Evolutionary conservation across 1,140 invertebrate genomes (phyloP).

Genomic region (Galleria mellonella): DNA sequence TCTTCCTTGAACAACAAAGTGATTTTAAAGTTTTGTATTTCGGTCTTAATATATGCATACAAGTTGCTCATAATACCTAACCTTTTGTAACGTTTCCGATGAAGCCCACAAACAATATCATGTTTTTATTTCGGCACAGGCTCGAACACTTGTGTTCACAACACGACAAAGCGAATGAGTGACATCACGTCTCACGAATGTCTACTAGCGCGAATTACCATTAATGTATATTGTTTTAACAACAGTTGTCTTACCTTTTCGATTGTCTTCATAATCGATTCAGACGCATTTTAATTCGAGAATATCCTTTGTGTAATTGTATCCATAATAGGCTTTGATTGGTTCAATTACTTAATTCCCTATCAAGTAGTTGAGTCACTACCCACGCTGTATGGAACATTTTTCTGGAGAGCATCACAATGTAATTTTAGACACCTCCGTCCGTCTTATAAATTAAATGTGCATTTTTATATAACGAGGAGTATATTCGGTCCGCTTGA

Average conservation of each 20-base stretch:
- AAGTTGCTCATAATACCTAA: too few relatives aligned
- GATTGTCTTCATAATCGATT: constrained; percentile 1
- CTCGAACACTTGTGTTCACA: constrained; percentile 42
- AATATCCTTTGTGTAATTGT: constrained; percentile 16
- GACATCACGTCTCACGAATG: constrained; percentile 53
- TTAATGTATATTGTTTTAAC: constrained; percentile 14
- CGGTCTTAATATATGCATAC: too few relatives aligned
- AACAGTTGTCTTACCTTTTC: not conserved
- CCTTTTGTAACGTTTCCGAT: constrained; percentile 17
- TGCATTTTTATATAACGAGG: constrained; percentile 3
- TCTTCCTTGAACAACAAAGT: too few relatives aligned
- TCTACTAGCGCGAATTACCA: constrained; percentile 16
- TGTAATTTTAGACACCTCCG: too few relatives aligned
- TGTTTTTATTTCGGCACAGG: constrained; percentile 45
- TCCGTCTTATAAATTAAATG: not conserved
- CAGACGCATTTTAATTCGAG: constrained; percentile 6
- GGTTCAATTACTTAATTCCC: constrained; percentile 39
- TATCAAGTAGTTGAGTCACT: constrained; percentile 20
- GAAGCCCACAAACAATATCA: constrained; percentile 42
- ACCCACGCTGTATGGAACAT: constrained; percentile 5
- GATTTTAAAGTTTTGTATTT: too few relatives aligned
- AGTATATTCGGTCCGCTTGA: constrained; percentile 9
- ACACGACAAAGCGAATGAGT: constrained; percentile 43
- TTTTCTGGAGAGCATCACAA: too few relatives aligned
- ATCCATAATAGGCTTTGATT: constrained; percentile 23